phyloP scores from a whole-genome alignment of 2,113 vertebrate genomes.

The Sialia sialis region DNA sequence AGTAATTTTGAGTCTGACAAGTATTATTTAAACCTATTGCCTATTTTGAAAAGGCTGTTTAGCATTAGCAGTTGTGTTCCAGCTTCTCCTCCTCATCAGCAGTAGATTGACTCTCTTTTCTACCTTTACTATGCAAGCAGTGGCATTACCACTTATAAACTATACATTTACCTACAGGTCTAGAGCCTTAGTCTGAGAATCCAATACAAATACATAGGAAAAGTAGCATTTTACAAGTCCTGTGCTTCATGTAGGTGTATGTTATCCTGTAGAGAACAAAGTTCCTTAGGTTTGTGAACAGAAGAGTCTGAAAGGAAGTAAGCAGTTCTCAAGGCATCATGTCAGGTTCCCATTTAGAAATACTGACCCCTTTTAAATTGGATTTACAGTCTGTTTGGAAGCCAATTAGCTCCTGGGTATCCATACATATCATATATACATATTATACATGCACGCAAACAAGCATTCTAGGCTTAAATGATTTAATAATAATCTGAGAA shows the following conservation, averaged over 20 bases:
- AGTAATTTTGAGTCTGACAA: background rate
- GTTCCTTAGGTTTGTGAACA: background rate
- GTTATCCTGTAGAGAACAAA: background rate
- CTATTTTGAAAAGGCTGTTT: background rate
- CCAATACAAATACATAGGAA: background rate
- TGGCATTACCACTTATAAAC: background rate
- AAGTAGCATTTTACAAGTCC: accelerated
- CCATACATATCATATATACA: background rate
- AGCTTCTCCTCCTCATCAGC: background rate
- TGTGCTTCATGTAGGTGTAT: background rate
- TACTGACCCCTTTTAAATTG: background rate
- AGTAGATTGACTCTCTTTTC: background rate
- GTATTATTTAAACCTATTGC: background rate
- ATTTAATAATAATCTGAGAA: background rate
- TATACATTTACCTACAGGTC: background rate
- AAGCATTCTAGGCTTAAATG: background rate
- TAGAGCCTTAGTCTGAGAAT: background rate
- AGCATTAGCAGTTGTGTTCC: background rate
- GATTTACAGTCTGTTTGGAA: background rate
- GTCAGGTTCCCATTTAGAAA: background rate
- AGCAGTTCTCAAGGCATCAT: background rate
- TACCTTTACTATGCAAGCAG: background rate
- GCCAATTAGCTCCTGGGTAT: background rate
- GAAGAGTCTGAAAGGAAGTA: background rate
- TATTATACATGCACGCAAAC: background rate